A percentile compares a stretch with the other conserved stretches of the same genome.
Conservation (phyloP, 2,888 invertebrate species). For the Andrena praecox region DNA sequence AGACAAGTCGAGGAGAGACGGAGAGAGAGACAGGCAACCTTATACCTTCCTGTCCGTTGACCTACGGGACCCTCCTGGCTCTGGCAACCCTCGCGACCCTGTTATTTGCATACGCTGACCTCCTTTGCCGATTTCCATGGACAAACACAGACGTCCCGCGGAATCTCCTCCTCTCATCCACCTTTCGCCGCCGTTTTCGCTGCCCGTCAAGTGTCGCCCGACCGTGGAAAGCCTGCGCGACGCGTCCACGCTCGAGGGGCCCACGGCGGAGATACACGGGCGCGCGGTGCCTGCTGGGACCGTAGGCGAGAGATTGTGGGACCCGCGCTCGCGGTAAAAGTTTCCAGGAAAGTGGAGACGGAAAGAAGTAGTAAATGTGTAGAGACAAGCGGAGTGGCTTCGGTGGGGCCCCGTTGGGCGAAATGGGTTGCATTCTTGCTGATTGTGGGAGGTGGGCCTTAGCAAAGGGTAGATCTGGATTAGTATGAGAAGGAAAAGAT, state of each 20-base stretch:
- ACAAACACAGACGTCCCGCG: constrained; percentile 71
- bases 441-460: too few relatives aligned
- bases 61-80: constrained; percentile 72
- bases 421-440: too few relatives aligned
- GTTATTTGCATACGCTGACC: constrained; percentile 81
- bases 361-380: not conserved
- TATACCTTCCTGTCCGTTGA: constrained; percentile 70
- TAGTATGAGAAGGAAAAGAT: too few relatives aligned
- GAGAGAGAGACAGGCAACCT: constrained; percentile 18
- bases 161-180: constrained; percentile 42
- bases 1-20: constrained; percentile 14
- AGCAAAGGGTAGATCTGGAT: too few relatives aligned
- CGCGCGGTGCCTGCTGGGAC: not conserved
- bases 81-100: constrained; percentile 75
- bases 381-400: not conserved
- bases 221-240: constrained; percentile 37
- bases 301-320: not conserved
- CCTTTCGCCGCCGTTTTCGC: constrained; percentile 44
- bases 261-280: constrained; percentile 16
- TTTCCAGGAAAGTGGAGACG: not conserved
- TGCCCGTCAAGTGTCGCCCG: constrained; percentile 38
- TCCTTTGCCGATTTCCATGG: constrained; percentile 76
- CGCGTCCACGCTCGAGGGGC: not conserved
- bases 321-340: not conserved
- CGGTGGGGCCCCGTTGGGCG: not conserved